Evolutionary conservation across 2,888 invertebrate genomes (phyloP).

Genomic region (Tachystola acroxantha): DNA sequence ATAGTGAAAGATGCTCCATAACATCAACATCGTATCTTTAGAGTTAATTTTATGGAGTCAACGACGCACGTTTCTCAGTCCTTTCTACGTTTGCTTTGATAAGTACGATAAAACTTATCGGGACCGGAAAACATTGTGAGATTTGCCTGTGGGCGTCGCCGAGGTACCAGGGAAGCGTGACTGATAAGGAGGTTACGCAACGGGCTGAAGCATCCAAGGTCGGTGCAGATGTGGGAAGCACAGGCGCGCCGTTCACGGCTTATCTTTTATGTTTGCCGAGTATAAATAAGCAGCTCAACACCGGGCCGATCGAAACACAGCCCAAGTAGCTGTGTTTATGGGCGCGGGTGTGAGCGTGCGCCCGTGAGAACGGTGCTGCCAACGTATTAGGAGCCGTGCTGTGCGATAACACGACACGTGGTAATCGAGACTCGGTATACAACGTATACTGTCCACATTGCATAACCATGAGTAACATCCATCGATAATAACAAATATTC

Average conservation of each 20-base stretch:
- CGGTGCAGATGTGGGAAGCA: slow-evolving; percentile 74
- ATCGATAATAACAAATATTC: slow-evolving; percentile 20
- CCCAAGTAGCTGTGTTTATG: slow-evolving; percentile 38
- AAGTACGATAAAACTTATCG: slow-evolving; percentile 48
- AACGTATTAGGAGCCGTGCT: slow-evolving; percentile 44
- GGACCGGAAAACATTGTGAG: slow-evolving; percentile 65
- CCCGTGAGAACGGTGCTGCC: slow-evolving; percentile 59
- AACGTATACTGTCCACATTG: slow-evolving; percentile 42
- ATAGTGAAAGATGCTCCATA: slow-evolving; percentile 50
- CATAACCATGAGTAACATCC: slow-evolving; percentile 30
- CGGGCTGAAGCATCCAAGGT: slow-evolving; percentile 67
- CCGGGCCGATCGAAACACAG: slow-evolving; percentile 33
- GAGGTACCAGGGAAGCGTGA: slow-evolving; percentile 57
- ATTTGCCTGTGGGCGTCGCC: slow-evolving; percentile 48
- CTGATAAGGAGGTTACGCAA: slow-evolving; percentile 72
- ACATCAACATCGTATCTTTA: slow-evolving; percentile 16
- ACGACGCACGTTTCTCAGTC: slow-evolving; percentile 31
- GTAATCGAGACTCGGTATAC: slow-evolving; percentile 37
- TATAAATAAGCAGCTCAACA: slow-evolving; percentile 60
- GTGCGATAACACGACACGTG: slow-evolving; percentile 58
- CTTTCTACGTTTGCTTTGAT: slow-evolving; percentile 43
- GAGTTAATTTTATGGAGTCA: slow-evolving; percentile 24
- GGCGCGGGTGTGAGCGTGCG: slow-evolving; percentile 66
- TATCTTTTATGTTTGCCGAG: slow-evolving; percentile 69
- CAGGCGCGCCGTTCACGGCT: slow-evolving; percentile 64